A percentile compares a stretch with the other conserved stretches of the same genome.
These are phyloP conservation scores for Phymanthus crucifer DNA, from an alignment of 92 coral and sea anemone genomes.

Conservation along the genomic window DNA sequence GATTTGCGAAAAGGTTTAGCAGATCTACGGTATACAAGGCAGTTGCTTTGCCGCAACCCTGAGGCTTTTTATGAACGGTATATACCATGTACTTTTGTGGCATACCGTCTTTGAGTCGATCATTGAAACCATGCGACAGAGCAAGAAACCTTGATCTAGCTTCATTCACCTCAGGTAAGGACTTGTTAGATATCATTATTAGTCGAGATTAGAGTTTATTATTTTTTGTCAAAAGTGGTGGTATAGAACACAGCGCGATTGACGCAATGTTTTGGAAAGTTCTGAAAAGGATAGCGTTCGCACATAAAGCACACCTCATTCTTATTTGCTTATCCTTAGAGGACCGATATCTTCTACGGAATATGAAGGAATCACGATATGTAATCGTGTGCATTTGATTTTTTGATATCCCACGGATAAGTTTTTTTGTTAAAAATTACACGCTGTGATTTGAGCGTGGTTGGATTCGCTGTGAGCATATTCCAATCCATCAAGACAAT, in stretches of 20 bases:
- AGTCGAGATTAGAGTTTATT: background rate
- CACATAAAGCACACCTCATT: background rate
- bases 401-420: background rate
- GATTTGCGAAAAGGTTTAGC: background rate
- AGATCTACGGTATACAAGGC: background rate
- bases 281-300: background rate
- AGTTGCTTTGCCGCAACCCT: background rate
- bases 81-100: conserved; percentile 27
- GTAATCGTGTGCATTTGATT: background rate
- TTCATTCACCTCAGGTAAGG: conserved; percentile 28
- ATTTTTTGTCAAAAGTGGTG: background rate
- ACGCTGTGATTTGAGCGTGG: background rate
- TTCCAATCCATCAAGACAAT: background rate
- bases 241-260: background rate
- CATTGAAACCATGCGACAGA: conserved; percentile 5
- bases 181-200: background rate
- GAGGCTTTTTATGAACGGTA: background rate
- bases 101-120: conserved; percentile 27
- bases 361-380: background rate
- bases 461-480: background rate
- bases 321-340: background rate
- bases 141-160: conserved; percentile 8
- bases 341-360: background rate
- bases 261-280: no score
- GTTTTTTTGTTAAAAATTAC: background rate